Percentiles rank a stretch among this genome's conserved stretches.
phyloP scores from a whole-genome alignment of 2,797 vertebrate species.

The Peromyscus attwateri region DNA sequence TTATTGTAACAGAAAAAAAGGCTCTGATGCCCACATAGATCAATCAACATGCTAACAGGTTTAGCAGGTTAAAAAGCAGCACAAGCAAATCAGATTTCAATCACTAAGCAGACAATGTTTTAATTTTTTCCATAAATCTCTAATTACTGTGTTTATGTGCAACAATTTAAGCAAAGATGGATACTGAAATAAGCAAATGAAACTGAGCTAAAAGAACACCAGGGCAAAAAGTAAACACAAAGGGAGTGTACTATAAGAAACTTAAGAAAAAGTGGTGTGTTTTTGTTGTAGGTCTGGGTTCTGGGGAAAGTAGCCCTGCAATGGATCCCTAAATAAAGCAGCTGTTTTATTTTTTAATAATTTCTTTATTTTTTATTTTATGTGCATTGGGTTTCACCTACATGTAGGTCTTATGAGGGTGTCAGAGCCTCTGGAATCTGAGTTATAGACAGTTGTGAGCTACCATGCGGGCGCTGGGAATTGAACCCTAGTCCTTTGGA shows the following conservation, averaged over 20 bases:
- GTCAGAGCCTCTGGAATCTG: no score
- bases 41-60: neutral
- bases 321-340: neutral
- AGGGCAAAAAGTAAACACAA: neutral
- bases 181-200: neutral
- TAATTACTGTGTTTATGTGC: neutral
- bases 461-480: no score
- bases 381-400: no score
- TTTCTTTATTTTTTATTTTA: no score
- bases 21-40: neutral
- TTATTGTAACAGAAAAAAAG: neutral
- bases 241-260: neutral
- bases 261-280: neutral
- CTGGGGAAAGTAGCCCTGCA: neutral
- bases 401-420: no score
- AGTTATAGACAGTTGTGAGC: no score
- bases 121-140: constrained; percentile 27
- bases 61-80: constrained; percentile 27
- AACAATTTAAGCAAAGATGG: constrained; percentile 18
- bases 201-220: constrained; percentile 6
- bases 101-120: neutral
- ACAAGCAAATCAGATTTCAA: constrained; percentile 21
- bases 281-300: neutral
- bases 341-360: neutral
- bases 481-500: no score